Evolutionary conservation across 2,888 invertebrate species (phyloP), one percentile per base, ranked within the genome.

Genomic region (Lissocephala sabroskyi): DNA sequence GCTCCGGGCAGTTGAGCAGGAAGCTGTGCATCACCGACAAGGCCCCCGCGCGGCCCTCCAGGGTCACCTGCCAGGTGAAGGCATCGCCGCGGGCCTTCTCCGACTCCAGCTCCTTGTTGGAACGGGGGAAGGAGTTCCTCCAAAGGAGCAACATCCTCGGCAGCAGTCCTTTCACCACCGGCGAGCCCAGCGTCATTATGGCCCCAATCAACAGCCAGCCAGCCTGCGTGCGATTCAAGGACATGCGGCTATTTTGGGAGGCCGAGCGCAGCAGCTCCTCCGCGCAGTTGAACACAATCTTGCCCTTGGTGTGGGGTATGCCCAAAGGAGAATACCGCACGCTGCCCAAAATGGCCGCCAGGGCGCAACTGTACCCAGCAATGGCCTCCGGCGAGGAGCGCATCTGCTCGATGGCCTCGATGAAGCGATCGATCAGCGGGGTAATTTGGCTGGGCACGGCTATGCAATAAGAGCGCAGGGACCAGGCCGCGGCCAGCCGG

Each of bases 51-150:
- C 98, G 89, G 2, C 97, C 97, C 86, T 98, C 98, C 46, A 99
- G 85, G 0, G 98, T 97, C 33, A 98, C 92, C 88, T 96, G 96
- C 98, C 98, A 98, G n/a, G 98, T 98, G 82, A 98, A 98, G 0
- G 97, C 95, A 86, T 99, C 98, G 5, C 97, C 93, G 75, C 98
- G 88, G 11, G 95, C 91, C 73, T 97, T 97, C 85, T 99, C 99
- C 0, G 97, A 95, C 82, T 98, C 98, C 11, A 99, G 87, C 84
- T 99, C 99, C 80, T 98, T 98, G 30, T 92, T 91, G 0, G 97
- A 97, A 41, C 98, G 89, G 0, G 99, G 98, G 84, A 99, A 99
- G 18, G 97, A 97, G 84, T 98, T 98, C 64, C 97, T 90, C 99
- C 98, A 99, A 2, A 99, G 86, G 10, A 98, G 86, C 64, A 98